Conservation (phyloP, 2,888 invertebrate genomes). For the Lasioglossum calceatum region DNA sequence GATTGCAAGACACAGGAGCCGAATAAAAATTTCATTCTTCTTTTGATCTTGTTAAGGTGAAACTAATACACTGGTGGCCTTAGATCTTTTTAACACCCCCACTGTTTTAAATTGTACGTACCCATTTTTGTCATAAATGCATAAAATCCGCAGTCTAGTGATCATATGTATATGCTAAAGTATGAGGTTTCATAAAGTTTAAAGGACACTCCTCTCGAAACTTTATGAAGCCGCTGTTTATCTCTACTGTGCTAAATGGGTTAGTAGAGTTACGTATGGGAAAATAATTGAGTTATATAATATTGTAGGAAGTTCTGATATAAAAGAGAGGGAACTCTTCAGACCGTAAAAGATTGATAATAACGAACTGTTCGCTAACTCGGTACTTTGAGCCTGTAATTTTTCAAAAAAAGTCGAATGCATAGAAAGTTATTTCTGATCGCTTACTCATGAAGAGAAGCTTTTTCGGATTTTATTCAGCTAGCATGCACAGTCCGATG, state of each 20-base stretch:
- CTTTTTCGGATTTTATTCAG: neutral
- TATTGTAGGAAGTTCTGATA: neutral
- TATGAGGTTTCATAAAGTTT: neutral
- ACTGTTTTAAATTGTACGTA: no score
- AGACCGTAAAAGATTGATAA: neutral
- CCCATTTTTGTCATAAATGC: no score
- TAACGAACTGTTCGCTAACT: neutral
- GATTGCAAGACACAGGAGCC: no score
- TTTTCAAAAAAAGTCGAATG: neutral
- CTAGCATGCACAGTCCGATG: neutral
- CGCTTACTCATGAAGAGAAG: neutral
- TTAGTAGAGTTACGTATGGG: neutral
- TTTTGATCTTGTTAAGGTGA: no score
- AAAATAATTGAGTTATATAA: neutral
- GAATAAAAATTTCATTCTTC: no score
- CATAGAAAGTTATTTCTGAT: neutral
- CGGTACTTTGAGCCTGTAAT: neutral
- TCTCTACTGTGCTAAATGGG: neutral
- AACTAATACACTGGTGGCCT: no score
- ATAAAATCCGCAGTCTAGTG: no score
- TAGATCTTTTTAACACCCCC: no score
- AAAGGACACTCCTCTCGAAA: neutral
- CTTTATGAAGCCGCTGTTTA: neutral
- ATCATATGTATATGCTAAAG: neutral
- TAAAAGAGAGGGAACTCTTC: neutral